Percentiles rank a stretch among this genome's conserved stretches.
These are phyloP conservation scores for Tiliacea aurago DNA, from an alignment of 2,888 invertebrate genomes.

Conservation along the genomic window DNA sequence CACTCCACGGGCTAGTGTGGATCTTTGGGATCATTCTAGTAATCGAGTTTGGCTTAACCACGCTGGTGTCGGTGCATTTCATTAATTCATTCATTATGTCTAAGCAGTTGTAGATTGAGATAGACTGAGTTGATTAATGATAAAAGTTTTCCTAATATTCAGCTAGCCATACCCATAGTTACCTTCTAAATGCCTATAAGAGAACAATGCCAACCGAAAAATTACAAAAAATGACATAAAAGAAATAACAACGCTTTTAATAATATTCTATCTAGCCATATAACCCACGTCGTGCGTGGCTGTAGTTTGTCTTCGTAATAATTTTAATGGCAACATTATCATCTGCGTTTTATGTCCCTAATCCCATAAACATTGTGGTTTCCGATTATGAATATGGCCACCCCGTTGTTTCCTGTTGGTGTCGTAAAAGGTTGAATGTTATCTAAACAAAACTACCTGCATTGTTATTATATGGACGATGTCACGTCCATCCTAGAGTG, in stretches of 20 bases:
- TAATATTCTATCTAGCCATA: conserved; percentile 25
- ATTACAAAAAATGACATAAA: neutral
- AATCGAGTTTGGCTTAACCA: no score
- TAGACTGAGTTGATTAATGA: neutral
- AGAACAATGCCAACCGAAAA: conserved; percentile 5
- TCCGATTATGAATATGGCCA: conserved; percentile 64
- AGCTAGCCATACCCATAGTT: neutral
- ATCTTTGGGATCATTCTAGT: no score
- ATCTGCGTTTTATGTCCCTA: conserved; percentile 52
- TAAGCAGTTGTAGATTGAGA: neutral
- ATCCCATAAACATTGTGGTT: conserved; percentile 56
- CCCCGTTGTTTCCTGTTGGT: conserved; percentile 57
- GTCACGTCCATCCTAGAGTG: conserved; percentile 22
- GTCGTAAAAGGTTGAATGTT: conserved; percentile 50
- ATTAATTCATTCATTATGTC: no score
- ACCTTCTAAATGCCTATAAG: neutral
- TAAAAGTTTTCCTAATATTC: neutral
- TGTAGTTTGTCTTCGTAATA: conserved; percentile 43
- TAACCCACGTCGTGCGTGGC: conserved; percentile 16
- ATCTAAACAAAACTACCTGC: conserved; percentile 3
- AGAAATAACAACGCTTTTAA: conserved; percentile 8
- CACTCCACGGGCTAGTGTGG: no score
- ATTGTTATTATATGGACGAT: neutral
- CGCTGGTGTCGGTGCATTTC: no score
- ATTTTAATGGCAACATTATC: conserved; percentile 60